phyloP scores from a whole-genome alignment of 2,797 vertebrate genomes.

The Malurus splendens region DNA sequence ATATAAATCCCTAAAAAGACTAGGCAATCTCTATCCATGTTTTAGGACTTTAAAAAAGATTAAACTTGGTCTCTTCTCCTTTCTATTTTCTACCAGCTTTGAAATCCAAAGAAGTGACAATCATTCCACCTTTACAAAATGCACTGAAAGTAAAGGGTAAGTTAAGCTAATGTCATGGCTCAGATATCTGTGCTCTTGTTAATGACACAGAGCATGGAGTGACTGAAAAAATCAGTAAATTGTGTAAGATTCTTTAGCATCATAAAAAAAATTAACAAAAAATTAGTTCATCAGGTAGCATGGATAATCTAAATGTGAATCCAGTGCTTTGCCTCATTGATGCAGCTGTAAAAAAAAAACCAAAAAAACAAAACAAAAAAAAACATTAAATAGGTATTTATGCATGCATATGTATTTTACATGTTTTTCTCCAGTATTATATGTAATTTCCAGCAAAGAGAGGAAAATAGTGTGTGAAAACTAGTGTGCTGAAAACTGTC shows the following conservation, averaged over 20 bases:
- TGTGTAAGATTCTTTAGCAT: neutral
- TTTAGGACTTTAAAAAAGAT: neutral
- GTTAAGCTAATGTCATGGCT: neutral
- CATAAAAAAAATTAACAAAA: neutral
- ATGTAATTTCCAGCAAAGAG: neutral
- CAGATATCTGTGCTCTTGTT: neutral
- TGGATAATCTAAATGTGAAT: neutral
- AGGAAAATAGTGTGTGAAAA: neutral
- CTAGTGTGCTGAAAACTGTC: neutral
- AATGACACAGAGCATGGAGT: neutral
- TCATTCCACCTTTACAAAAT: slow-evolving; percentile 43
- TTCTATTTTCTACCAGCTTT: neutral
- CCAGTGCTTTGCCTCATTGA: neutral
- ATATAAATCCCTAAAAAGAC: neutral
- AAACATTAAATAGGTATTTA: neutral
- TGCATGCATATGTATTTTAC: neutral
- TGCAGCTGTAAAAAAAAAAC: neutral
- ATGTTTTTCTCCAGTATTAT: neutral
- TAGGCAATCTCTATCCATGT: neutral
- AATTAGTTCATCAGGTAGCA: neutral
- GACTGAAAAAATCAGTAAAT: neutral
- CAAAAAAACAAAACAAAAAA: neutral
- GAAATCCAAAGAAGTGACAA: neutral
- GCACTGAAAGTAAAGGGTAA: slow-evolving; percentile 59
- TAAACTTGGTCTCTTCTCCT: neutral